A percentile compares a stretch with the other conserved stretches of the same genome.
Conservation (phyloP, 2,113 vertebrate genomes). For the Archocentrus centrarchus region DNA sequence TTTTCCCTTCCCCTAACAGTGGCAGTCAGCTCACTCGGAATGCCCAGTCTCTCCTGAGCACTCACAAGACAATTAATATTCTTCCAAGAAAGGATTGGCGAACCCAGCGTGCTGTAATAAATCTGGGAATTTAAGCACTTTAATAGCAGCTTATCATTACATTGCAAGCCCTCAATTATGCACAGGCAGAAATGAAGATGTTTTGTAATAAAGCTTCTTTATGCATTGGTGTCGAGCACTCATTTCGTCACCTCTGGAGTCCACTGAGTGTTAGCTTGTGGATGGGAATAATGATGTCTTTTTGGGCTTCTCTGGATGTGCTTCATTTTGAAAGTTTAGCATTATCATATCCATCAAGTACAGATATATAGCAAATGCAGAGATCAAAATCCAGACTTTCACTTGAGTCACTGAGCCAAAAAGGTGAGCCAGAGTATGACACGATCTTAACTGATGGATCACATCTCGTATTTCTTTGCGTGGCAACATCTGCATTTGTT, state of each 20-base stretch:
- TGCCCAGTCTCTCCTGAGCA: slow-evolving; percentile 11
- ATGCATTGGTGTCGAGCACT: neutral
- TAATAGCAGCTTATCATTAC: slow-evolving; percentile 76
- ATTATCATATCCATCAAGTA: neutral
- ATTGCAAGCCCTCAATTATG: slow-evolving; percentile 69
- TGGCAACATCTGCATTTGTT: neutral
- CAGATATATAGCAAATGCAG: neutral
- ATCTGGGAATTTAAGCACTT: slow-evolving; percentile 69
- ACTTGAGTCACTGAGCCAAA: neutral
- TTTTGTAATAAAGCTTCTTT: slow-evolving; percentile 56
- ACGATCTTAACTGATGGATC: neutral
- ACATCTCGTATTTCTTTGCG: neutral
- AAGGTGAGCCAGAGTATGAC: neutral
- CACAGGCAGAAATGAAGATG: slow-evolving; percentile 63
- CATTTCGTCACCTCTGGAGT: slow-evolving; percentile 17
- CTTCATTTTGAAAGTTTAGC: neutral
- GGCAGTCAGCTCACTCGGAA: slow-evolving; percentile 5
- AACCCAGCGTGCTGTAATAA: slow-evolving; percentile 65
- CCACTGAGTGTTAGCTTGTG: slow-evolving; percentile 5
- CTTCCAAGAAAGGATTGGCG: slow-evolving; percentile 38
- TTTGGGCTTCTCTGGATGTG: neutral
- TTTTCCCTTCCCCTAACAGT: neutral
- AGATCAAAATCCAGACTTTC: neutral
- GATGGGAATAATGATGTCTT: slow-evolving; percentile 16
- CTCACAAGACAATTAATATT: slow-evolving; percentile 56